phyloP scores from a whole-genome alignment of 1,140 invertebrate genomes.

The Stegodyphus mimosarum region DNA sequence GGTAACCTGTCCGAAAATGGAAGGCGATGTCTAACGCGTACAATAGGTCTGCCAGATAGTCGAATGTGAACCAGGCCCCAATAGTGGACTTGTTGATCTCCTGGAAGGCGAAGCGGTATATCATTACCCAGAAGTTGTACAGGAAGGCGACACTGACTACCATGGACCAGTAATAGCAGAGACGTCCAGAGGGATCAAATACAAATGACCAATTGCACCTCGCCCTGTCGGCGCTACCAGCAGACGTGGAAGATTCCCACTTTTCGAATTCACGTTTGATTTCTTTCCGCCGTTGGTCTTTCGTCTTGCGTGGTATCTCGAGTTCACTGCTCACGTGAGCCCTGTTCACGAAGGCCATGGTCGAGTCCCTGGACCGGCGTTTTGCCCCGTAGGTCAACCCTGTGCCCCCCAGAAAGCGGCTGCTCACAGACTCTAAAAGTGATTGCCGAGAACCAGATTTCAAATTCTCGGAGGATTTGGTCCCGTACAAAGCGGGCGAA shows the following conservation, averaged over 20 bases:
- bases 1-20: slow-evolving; percentile 96
- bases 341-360: slow-evolving; percentile 72
- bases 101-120: slow-evolving; percentile 98
- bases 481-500: slow-evolving; percentile 55
- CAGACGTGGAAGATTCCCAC: slow-evolving; percentile 65
- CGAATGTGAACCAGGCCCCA: slow-evolving; percentile 94
- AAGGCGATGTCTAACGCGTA: slow-evolving; percentile 97
- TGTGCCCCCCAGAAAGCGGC: slow-evolving; percentile 72
- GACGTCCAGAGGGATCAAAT: slow-evolving; percentile 76
- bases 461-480: slow-evolving; percentile 59
- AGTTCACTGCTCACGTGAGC: slow-evolving; percentile 70
- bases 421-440: slow-evolving; percentile 77
- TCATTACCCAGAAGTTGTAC: slow-evolving; percentile 99
- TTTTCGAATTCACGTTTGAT: slow-evolving; percentile 75
- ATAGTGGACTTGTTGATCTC: slow-evolving; percentile 80
- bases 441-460: slow-evolving; percentile 72
- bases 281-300: slow-evolving; percentile 72
- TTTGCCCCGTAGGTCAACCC: slow-evolving; percentile 12
- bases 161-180: slow-evolving; percentile 97
- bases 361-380: slow-evolving; percentile 64
- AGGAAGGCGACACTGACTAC: slow-evolving; percentile 97
- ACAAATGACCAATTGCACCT: slow-evolving; percentile 86
- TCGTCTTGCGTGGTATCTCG: slow-evolving; percentile 59
- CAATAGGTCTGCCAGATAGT: slow-evolving; percentile 95
- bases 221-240: slow-evolving; percentile 61